Percentiles rank a stretch among this genome's conserved stretches.
Evolutionary conservation across 2,113 vertebrate genomes (phyloP).

Genomic region (Notothenia coriiceps): DNA sequence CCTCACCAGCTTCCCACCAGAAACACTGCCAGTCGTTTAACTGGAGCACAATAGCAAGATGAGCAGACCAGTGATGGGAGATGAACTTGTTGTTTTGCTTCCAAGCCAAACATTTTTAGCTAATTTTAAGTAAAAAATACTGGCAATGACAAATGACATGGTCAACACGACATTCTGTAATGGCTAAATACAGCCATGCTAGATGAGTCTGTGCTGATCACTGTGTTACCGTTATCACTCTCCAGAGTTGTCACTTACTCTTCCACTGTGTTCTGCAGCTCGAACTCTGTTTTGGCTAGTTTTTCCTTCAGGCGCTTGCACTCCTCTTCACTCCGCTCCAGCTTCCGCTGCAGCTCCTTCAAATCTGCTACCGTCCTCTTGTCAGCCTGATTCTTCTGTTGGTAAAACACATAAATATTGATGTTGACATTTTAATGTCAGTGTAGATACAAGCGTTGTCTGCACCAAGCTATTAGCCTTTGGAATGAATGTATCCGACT

Average conservation of each 20-base stretch:
- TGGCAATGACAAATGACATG: background rate
- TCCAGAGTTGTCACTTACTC: constrained; percentile 86
- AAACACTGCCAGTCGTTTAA: background rate
- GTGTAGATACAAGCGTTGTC: background rate
- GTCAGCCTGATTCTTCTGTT: constrained; percentile 85
- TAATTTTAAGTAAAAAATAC: background rate
- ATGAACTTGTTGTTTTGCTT: background rate
- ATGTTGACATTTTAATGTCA: background rate
- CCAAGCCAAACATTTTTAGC: background rate
- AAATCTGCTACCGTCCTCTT: constrained; percentile 79
- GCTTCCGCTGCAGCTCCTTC: constrained; percentile 84
- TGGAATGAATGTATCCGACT: background rate
- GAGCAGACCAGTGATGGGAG: background rate
- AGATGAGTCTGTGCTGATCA: background rate
- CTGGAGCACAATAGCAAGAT: background rate
- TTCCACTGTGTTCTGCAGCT: constrained; percentile 91
- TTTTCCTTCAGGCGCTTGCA: constrained; percentile 84
- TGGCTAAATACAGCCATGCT: background rate
- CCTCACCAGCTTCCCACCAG: constrained; percentile 5
- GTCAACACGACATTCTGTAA: background rate
- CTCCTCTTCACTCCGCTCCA: constrained; percentile 83
- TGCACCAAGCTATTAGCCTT: background rate
- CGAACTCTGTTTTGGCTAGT: constrained; percentile 88
- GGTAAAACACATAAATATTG: constrained; percentile 64
- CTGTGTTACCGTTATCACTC: background rate